Evolutionary conservation across 37 sponge, comb jelly and placozoan species (phyloP).

Genomic region (Aplysina aerophoba): DNA sequence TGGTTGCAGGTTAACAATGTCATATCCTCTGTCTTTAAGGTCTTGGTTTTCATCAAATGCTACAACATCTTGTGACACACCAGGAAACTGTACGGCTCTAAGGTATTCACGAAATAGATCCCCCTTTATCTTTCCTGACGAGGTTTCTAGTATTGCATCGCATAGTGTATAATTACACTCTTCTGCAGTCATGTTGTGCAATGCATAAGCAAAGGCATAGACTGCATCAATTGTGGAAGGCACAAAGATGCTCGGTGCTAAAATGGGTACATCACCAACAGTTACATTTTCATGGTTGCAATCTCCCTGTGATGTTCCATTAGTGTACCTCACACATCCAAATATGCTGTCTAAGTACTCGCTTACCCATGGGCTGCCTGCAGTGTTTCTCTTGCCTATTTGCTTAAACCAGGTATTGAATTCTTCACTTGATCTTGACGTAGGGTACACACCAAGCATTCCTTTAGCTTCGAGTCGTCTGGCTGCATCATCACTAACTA

Average conservation of each 20-base stretch:
- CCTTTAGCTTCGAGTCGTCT: constrained; percentile 11
- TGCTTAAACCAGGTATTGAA: constrained; percentile 55
- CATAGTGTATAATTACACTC: constrained; percentile 48
- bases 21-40: constrained; percentile 10
- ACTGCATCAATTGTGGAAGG: constrained; percentile 75
- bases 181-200: constrained; percentile 44
- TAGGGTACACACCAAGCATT: constrained; percentile 48
- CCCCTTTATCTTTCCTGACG: constrained; percentile 11
- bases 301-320: neutral
- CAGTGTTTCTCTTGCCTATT: constrained; percentile 43
- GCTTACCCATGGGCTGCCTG: constrained; percentile 67
- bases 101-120: constrained; percentile 36
- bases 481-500: constrained; percentile 60
- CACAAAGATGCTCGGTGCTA: no score
- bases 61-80: constrained; percentile 24
- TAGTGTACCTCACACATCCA: constrained; percentile 33
- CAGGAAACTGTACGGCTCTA: constrained; percentile 39
- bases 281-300: constrained; percentile 34
- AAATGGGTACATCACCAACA: neutral
- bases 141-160: neutral
- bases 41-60: constrained; percentile 67
- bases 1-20: constrained; percentile 40
- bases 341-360: constrained; percentile 65
- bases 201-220: constrained; percentile 69
- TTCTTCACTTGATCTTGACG: neutral